Conservation (phyloP, 1,140 invertebrate genomes). For the Grapholita molesta region DNA sequence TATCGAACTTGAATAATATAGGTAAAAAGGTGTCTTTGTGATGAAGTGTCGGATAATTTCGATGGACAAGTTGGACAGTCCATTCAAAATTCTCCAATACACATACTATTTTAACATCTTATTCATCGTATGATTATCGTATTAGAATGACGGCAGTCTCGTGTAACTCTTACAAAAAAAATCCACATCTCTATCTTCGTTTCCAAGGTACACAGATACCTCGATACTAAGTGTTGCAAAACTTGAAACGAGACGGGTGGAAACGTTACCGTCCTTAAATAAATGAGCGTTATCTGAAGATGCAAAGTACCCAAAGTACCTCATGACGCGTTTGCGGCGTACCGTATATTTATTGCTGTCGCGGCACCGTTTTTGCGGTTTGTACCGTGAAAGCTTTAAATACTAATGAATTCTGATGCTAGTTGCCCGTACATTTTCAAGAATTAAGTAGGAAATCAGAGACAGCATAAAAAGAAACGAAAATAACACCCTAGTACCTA, state of each 20-base stretch:
- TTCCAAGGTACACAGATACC: not conserved
- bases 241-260: not conserved
- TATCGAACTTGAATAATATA: no score
- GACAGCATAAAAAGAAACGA: not conserved
- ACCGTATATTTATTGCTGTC: constrained; percentile 12
- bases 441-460: not conserved
- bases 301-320: constrained; percentile 9
- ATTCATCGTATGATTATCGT: no score
- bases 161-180: no score
- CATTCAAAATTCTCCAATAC: no score
- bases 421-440: not conserved
- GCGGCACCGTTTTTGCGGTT: constrained; percentile 16
- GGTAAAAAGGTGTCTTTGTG: no score
- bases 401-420: constrained; percentile 10
- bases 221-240: not conserved
- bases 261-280: not conserved
- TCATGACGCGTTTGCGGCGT: constrained; percentile 12
- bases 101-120: no score
- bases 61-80: no score
- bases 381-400: constrained; percentile 3
- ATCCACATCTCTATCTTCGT: no score
- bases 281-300: constrained; percentile 12
- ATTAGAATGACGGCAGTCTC: no score
- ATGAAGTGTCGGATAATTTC: no score
- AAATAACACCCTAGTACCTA: not conserved